Conservation (phyloP, 2,113 vertebrate genomes). For the Chaetops frenatus region DNA sequence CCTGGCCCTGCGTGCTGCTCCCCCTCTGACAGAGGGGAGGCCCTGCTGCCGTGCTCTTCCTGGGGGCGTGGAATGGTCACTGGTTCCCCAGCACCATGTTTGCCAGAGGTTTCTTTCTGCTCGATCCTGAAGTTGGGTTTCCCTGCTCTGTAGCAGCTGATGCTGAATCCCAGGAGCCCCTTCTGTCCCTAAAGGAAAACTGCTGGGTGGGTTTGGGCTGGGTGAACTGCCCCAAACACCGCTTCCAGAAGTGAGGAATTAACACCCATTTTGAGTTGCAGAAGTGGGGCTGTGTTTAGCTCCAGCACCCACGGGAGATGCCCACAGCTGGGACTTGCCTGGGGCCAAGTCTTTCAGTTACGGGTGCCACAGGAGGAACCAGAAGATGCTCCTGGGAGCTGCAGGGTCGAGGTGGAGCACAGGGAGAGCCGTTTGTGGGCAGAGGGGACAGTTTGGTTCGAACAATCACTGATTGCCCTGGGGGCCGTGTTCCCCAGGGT, state of each 20-base stretch:
- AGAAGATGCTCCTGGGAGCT: neutral
- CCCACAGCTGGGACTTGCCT: fast-evolving
- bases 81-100: fast-evolving
- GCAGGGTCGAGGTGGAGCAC: neutral
- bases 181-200: neutral
- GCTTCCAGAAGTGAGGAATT: neutral
- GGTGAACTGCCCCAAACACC: neutral
- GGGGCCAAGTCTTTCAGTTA: neutral
- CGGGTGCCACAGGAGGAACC: neutral
- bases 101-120: neutral
- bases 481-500: neutral
- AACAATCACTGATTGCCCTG: fast-evolving
- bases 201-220: too few relatives aligned
- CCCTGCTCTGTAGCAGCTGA: fast-evolving
- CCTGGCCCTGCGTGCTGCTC: fast-evolving
- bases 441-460: neutral
- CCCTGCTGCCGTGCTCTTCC: neutral
- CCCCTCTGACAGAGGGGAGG: fast-evolving
- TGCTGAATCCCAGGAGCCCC: neutral
- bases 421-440: neutral
- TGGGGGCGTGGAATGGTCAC: fast-evolving
- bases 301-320: fast-evolving
- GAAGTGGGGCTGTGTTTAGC: neutral
- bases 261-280: neutral
- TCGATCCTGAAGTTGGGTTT: neutral